Percentiles rank a stretch among this genome's conserved stretches.
phyloP scores from a whole-genome alignment of 1,140 invertebrate species.

The Aphelenchoides fujianensis region DNA sequence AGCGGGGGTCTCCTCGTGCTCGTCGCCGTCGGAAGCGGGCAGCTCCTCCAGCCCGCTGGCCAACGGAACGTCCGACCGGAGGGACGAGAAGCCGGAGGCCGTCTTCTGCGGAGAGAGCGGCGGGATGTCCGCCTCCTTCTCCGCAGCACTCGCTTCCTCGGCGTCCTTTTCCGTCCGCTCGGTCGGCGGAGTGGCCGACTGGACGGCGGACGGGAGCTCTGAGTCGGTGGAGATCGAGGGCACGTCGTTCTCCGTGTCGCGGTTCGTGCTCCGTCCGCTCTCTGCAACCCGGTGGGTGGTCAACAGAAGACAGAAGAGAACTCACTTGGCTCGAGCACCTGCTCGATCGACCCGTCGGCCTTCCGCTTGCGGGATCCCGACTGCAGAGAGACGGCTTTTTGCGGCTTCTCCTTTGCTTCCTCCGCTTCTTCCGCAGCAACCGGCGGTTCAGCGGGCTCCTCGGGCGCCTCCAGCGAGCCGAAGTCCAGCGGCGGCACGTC shows the following conservation, averaged over 20 bases:
- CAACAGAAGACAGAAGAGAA: background rate
- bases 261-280: background rate
- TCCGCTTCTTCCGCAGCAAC: no score
- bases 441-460: no score
- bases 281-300: background rate
- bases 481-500: no score
- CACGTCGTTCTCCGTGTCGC: background rate
- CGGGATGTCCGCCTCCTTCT: background rate
- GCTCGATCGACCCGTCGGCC: no score
- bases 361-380: no score
- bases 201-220: background rate
- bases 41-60: background rate
- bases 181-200: no score
- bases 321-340: background rate
- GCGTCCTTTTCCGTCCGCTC: no score
- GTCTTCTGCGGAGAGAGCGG: background rate
- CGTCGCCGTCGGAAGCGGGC: background rate
- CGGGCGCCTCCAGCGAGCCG: no score
- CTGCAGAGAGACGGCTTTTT: no score
- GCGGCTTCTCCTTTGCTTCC: no score
- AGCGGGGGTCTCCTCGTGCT: background rate
- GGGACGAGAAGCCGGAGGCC: background rate
- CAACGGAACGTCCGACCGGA: background rate
- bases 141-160: no score
- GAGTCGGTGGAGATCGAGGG: background rate